Percentiles rank a stretch among this genome's conserved stretches.
These are phyloP conservation scores for Hoplodrina blanda DNA, from an alignment of 2,888 invertebrate species.

Conservation along the genomic window DNA sequence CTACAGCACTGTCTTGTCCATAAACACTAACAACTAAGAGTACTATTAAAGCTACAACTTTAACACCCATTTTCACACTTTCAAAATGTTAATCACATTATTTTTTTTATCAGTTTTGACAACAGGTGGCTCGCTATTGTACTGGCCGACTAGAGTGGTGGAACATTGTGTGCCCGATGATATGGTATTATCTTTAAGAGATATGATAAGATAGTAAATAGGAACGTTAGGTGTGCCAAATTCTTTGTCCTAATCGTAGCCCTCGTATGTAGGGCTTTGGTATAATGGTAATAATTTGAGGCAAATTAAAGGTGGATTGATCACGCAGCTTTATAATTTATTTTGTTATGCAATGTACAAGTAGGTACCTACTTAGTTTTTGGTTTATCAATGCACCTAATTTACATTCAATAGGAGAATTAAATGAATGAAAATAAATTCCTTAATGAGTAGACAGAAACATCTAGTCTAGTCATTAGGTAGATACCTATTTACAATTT, in stretches of 20 bases:
- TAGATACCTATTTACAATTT: not conserved
- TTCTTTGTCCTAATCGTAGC: slow-evolving; percentile 88
- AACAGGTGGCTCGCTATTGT: slow-evolving; percentile 84
- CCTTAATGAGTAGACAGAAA: not conserved
- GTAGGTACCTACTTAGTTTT: no score
- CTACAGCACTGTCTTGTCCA: slow-evolving; percentile 79
- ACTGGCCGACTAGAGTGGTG: slow-evolving; percentile 79
- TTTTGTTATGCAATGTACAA: not conserved
- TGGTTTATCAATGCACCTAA: no score
- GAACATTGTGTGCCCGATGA: slow-evolving; percentile 84
- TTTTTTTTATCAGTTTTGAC: slow-evolving; percentile 77
- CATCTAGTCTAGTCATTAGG: not conserved
- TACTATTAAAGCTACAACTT: slow-evolving; percentile 78
- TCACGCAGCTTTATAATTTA: not conserved
- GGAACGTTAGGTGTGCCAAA: slow-evolving; percentile 90
- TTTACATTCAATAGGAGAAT: not conserved
- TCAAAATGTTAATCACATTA: slow-evolving; percentile 80
- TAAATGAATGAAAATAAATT: not conserved
- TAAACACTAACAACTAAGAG: slow-evolving; percentile 81
- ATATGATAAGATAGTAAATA: slow-evolving; percentile 89
- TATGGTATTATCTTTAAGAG: slow-evolving; percentile 84
- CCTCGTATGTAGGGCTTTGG: slow-evolving; percentile 70
- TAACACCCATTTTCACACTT: slow-evolving; percentile 82
- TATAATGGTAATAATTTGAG: slow-evolving; percentile 56
- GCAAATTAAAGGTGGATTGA: slow-evolving; percentile 44